These are phyloP conservation scores for Acanthosepion lycidas DNA, from an alignment of 2,888 invertebrate genomes.

Conservation along the genomic window DNA sequence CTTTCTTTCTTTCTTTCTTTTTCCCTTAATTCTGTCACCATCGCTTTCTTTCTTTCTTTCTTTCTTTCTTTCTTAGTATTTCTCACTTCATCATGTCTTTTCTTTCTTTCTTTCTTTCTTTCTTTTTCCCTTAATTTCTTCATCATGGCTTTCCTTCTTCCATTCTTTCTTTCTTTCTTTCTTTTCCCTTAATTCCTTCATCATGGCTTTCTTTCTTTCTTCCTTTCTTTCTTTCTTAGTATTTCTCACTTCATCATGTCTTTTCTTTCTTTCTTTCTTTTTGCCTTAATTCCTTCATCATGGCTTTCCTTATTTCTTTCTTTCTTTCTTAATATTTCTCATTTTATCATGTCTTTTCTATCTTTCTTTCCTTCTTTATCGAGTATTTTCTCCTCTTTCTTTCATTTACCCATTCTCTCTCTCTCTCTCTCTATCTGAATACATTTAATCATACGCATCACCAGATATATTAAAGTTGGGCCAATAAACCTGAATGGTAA, in stretches of 20 bases:
- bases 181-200: neutral
- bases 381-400: neutral
- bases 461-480: neutral
- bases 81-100: too few species aligned
- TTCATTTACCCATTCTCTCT: neutral
- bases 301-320: neutral
- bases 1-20: neutral
- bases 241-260: neutral
- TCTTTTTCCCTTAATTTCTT: too few species aligned
- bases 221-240: neutral
- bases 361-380: neutral
- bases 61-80: too few species aligned
- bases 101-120: too few species aligned
- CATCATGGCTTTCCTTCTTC: neutral
- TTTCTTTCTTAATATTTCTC: neutral
- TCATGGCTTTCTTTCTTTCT: neutral
- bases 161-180: neutral
- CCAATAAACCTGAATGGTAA: conserved; percentile 11
- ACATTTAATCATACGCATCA: neutral
- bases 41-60: too few species aligned
- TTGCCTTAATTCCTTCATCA: neutral
- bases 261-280: too few species aligned
- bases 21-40: too few species aligned
- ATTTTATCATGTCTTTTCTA: neutral
- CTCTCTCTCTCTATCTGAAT: neutral